Conservation (phyloP, 2,797 vertebrate genomes). For the Gallinago solitaria region DNA sequence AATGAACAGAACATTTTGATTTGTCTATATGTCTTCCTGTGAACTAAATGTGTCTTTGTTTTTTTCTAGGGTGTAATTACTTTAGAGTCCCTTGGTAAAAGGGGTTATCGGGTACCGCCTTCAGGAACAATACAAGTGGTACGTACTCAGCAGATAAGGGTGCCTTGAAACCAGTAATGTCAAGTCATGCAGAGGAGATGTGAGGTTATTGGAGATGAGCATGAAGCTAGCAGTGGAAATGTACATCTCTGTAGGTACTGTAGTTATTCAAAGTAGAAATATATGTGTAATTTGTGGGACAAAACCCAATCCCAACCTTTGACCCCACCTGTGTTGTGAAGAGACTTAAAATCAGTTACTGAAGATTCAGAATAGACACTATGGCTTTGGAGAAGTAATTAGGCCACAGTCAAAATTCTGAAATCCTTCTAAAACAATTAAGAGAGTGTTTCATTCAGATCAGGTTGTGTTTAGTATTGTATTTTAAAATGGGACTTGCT, state of each 20-base stretch:
- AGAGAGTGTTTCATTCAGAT: neutral
- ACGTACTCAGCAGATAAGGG: constrained; percentile 66
- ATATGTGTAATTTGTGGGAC: neutral
- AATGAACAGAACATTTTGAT: neutral
- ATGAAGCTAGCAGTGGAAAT: constrained; percentile 43
- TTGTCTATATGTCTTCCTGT: neutral
- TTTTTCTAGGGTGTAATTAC: constrained; percentile 92
- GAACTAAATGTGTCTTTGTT: constrained; percentile 47
- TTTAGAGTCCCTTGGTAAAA: constrained; percentile 97
- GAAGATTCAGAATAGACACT: neutral
- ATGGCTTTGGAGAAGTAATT: neutral
- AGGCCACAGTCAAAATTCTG: neutral
- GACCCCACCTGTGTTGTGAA: neutral
- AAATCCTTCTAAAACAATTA: neutral
- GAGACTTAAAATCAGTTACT: neutral
- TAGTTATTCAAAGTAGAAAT: neutral
- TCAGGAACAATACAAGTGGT: constrained; percentile 99
- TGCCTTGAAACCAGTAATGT: constrained; percentile 42
- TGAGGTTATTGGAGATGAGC: constrained; percentile 49
- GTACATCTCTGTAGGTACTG: constrained; percentile 13
- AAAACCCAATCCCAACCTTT: neutral
- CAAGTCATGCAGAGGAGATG: constrained; percentile 45
- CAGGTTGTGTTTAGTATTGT: neutral
- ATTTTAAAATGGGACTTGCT: neutral
- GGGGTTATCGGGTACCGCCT: constrained; percentile 98